Evolutionary conservation across 2,113 vertebrate species (phyloP), one percentile per base, ranked within the genome.

Genomic region (Anoplopoma fimbria): DNA sequence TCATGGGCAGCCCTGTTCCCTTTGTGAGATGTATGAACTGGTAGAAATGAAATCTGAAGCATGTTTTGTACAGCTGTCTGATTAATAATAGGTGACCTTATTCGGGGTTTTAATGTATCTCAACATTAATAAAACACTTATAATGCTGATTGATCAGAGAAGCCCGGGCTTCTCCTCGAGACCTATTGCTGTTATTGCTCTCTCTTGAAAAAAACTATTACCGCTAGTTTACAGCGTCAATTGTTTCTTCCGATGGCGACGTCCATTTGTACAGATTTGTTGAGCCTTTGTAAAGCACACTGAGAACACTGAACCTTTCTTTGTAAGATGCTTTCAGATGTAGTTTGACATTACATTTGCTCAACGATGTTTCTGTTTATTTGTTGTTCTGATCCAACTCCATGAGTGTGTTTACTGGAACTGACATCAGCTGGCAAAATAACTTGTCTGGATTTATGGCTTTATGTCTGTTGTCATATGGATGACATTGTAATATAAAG

Each of bases 401-500:
- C 78, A 83, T 84, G 72, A 79, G 87, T 89, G 82, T 87, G 81
- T 90, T 86, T 77, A 68, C 79, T 85, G 71, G 75, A 88, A 79
- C 75, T 82, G 83, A 87, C 34, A 55, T 79, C 75, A 75, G 83
- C 74, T 79, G 70, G 47, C 40, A 61, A 78, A 79, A 64, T 67
- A 75, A 84, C 63, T 60, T 49, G 76, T 79, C 68, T 69, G 40
- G 68, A 71, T 65, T 31, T 45, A 83, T 90, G 81, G 72, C 67
- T 76, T 86, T 87, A 82, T 86, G 77, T 91, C 81, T 85, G 57
- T 85, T 74, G 82, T 91, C 90, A 85, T 88, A 91, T 85, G 82
- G 80, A 86, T 83, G 84, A 89, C 76, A 85, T 76, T 93, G 89
- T 93, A 94, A 92, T 87, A 88, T 92, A 93, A 85, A 83, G 82